Conservation (phyloP, 2,888 invertebrate species). For the Dryocosmus kuriphilus region DNA sequence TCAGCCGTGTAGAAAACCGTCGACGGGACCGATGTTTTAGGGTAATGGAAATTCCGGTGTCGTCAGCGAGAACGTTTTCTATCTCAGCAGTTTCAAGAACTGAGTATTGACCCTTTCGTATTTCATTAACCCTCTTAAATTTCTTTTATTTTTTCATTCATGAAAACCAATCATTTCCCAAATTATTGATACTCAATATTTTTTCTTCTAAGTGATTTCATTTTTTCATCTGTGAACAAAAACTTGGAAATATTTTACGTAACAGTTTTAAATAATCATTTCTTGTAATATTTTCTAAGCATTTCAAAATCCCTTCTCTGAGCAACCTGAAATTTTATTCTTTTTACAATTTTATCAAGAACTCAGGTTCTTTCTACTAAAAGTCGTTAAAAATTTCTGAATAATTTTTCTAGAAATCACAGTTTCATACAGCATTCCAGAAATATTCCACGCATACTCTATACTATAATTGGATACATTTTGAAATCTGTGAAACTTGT, state of each 20-base stretch:
- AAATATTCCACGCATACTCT: background rate
- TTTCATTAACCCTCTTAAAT: background rate
- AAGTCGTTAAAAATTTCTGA: background rate
- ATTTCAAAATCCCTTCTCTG: background rate
- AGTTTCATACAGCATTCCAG: background rate
- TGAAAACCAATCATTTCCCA: background rate
- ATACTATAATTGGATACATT: no score
- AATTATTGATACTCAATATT: background rate
- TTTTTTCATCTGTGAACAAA: background rate
- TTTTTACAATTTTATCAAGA: no score
- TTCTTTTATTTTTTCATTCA: background rate
- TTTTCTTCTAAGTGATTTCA: background rate
- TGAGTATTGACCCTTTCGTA: conserved; percentile 18
- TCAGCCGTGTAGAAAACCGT: conserved; percentile 57
- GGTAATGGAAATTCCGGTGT: conserved; percentile 66
- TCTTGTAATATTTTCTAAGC: no score
- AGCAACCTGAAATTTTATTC: no score
- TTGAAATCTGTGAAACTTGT: background rate
- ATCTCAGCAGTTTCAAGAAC: conserved; percentile 60
- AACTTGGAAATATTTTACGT: background rate
- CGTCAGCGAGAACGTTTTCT: conserved; percentile 58
- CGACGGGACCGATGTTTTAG: conserved; percentile 61
- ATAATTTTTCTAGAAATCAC: background rate
- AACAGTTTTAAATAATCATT: no score
- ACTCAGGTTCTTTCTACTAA: background rate